A percentile compares a stretch with the other conserved stretches of the same genome.
These are phyloP conservation scores for Aelia acuminata DNA, from an alignment of 2,888 invertebrate species.

Conservation along the genomic window DNA sequence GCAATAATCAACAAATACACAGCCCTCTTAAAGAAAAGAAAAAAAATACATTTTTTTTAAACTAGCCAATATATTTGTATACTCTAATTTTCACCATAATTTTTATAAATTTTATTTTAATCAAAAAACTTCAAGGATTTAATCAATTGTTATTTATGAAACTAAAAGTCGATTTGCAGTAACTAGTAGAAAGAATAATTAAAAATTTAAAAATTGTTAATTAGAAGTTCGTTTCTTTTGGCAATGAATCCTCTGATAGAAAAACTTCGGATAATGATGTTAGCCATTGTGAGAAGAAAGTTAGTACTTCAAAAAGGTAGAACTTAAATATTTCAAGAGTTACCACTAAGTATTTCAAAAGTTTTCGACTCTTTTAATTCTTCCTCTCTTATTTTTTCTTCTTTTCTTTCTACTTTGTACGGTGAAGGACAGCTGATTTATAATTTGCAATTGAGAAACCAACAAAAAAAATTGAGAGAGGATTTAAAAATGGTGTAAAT, in stretches of 20 bases:
- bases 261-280: neutral
- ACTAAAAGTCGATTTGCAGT: too few species aligned
- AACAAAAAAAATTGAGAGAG: neutral
- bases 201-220: too few species aligned
- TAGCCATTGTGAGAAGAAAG: neutral
- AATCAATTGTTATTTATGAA: too few species aligned
- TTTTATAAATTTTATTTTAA: too few species aligned
- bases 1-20: too few species aligned
- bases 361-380: neutral
- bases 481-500: neutral
- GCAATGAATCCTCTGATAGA: neutral
- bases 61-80: too few species aligned
- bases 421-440: slow-evolving; percentile 9
- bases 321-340: neutral
- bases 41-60: too few species aligned
- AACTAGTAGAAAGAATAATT: too few species aligned
- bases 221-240: too few species aligned
- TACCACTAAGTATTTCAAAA: neutral
- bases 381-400: neutral
- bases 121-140: too few species aligned
- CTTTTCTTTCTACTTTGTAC: neutral
- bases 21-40: too few species aligned
- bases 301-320: neutral
- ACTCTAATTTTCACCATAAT: too few species aligned
- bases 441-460: neutral